A percentile compares a stretch with the other conserved stretches of the same genome.
phyloP scores from a whole-genome alignment of 2,113 vertebrate genomes.

The Callorhinus ursinus region DNA sequence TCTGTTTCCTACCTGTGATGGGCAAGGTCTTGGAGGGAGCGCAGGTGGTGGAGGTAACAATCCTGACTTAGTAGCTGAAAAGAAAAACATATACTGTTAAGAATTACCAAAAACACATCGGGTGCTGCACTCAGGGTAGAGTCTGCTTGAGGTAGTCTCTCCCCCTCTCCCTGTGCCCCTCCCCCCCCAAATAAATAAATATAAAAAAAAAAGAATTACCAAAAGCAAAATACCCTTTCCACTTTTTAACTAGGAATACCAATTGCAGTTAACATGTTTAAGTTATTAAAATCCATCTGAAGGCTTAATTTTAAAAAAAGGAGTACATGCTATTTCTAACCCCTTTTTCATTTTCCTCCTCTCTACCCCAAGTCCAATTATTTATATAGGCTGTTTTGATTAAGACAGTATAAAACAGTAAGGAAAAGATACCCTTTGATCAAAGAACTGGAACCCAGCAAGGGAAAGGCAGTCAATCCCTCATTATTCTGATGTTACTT shows the following conservation, averaged over 20 bases:
- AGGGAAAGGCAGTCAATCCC: neutral
- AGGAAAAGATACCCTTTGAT: neutral
- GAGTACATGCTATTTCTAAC: neutral
- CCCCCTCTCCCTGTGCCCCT: neutral
- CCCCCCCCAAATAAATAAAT: neutral
- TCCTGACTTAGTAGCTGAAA: constrained; percentile 88
- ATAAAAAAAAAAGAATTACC: neutral
- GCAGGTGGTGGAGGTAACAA: constrained; percentile 92
- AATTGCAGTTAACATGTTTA: constrained; percentile 26
- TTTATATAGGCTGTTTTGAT: neutral
- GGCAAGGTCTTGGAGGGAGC: constrained; percentile 92
- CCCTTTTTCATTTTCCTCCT: neutral
- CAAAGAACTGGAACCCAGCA: constrained; percentile 15
- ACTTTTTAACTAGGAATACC: constrained; percentile 2
- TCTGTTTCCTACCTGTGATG: constrained; percentile 90
- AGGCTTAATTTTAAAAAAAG: constrained; percentile 38
- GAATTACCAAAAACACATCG: neutral
- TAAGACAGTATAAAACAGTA: neutral
- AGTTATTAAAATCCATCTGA: constrained; percentile 21
- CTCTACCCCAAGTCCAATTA: constrained; percentile 28
- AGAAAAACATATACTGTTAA: constrained; percentile 65
- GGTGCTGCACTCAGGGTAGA: neutral
- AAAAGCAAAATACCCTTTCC: neutral
- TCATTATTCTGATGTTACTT: constrained; percentile 34
- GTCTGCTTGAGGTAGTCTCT: neutral